Evolutionary conservation across 1,140 invertebrate species (phyloP).

Genomic region (Hermetia illucens): DNA sequence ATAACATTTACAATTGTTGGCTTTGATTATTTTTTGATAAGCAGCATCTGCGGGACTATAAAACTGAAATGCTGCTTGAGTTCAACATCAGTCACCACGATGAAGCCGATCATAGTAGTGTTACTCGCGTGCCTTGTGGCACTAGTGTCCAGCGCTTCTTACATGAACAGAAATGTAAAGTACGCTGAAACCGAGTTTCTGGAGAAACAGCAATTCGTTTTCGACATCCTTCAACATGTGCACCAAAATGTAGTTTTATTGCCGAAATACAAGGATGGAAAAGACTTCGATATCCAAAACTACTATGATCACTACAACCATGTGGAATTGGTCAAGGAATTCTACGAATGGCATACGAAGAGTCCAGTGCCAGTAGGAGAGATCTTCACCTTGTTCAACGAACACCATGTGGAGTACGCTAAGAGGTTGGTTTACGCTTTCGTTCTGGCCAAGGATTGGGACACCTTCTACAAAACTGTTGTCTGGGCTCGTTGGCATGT

Average conservation of each 20-base stretch:
- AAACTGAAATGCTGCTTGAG: too few species aligned
- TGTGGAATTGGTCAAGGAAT: conserved; percentile 30
- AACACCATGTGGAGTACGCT: conserved; percentile 34
- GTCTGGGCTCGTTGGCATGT: conserved; percentile 40
- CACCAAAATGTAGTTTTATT: conserved; percentile 35
- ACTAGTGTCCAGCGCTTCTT: conserved; percentile 30
- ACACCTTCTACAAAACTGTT: conserved; percentile 47
- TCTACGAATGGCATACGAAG: conserved; percentile 33
- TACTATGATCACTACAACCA: conserved; percentile 30
- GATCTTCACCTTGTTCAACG: conserved; percentile 37
- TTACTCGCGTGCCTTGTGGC: conserved; percentile 20
- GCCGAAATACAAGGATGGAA: conserved; percentile 31
- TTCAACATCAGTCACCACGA: conserved; percentile 23
- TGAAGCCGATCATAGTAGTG: conserved; percentile 17
- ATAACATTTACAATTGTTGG: too few species aligned
- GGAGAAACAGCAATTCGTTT: conserved; percentile 37
- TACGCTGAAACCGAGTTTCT: conserved; percentile 38
- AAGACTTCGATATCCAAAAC: conserved; percentile 32
- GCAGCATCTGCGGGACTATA: too few species aligned
- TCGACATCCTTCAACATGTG: conserved; percentile 38
- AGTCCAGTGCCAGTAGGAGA: conserved; percentile 36
- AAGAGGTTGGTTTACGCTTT: conserved; percentile 39
- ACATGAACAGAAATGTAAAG: conserved; percentile 30
- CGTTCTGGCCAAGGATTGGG: conserved; percentile 46
- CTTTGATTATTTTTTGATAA: too few species aligned